Conservation (phyloP, 2,797 vertebrate genomes). For the Trachurus trachurus region DNA sequence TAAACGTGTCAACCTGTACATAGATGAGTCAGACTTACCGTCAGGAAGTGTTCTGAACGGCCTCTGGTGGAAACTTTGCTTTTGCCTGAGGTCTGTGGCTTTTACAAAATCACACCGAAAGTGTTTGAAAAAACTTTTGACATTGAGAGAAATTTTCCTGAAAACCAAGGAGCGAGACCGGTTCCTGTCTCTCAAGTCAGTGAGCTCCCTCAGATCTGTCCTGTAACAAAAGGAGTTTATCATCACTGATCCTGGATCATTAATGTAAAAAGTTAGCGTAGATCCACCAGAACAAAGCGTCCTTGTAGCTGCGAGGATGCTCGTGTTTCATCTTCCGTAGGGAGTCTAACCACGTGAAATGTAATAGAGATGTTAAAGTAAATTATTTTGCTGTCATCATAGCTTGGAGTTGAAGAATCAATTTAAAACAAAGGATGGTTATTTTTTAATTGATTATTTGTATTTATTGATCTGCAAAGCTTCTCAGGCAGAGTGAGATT, state of each 20-base stretch:
- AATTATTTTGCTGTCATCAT: constrained; percentile 7
- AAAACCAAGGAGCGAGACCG: constrained; percentile 52
- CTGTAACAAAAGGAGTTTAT: not conserved
- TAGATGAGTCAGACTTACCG: not conserved
- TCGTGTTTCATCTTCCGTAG: constrained; percentile 13
- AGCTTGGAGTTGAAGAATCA: not conserved
- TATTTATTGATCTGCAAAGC: constrained; percentile 55
- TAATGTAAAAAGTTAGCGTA: not conserved
- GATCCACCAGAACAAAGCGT: constrained; percentile 22
- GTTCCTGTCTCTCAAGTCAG: constrained; percentile 46
- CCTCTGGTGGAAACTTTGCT: not conserved
- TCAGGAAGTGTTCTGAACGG: not conserved
- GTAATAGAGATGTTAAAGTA: constrained; percentile 10
- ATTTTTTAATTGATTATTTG: constrained; percentile 8
- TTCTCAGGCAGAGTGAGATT: constrained; percentile 31
- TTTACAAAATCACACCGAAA: not conserved
- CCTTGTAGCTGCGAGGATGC: not conserved
- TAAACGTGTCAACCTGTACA: not conserved
- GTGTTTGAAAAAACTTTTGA: constrained; percentile 1
- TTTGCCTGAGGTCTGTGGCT: not conserved
- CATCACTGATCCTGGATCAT: not conserved
- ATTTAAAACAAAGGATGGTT: not conserved
- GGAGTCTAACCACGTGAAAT: constrained; percentile 12
- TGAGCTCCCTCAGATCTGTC: constrained; percentile 51
- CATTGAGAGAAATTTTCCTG: not conserved